Evolutionary conservation across 1,140 invertebrate genomes (phyloP).

Genomic region (Leucophenga varia): DNA sequence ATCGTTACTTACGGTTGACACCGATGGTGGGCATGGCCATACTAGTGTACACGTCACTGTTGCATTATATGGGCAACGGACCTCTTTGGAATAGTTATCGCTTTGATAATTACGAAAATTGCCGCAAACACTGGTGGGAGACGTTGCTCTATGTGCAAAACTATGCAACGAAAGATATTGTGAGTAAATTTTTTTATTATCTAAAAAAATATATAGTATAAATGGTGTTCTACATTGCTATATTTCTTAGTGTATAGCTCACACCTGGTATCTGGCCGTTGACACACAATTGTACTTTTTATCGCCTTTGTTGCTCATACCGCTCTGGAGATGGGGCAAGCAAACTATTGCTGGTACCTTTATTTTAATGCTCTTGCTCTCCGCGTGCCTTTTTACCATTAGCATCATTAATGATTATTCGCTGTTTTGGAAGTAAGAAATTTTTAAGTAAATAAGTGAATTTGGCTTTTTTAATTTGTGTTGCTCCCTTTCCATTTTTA

Average conservation of each 20-base stretch:
- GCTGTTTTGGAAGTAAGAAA: neutral
- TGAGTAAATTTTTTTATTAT: constrained; percentile 4
- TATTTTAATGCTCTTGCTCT: neutral
- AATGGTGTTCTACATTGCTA: constrained; percentile 25
- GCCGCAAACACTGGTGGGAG: neutral
- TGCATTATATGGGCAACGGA: neutral
- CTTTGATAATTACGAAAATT: neutral
- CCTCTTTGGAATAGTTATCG: neutral
- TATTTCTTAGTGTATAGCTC: constrained; percentile 73
- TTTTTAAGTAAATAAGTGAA: constrained; percentile 58
- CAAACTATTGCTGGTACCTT: neutral
- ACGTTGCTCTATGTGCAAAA: constrained; percentile 1
- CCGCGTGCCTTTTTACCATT: neutral
- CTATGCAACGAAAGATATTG: neutral
- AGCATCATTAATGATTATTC: neutral
- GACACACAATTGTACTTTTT: constrained; percentile 80
- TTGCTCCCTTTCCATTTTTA: constrained; percentile 63
- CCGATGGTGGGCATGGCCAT: neutral
- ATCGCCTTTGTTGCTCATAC: constrained; percentile 69
- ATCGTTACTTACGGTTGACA: constrained; percentile 2
- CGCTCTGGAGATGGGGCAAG: constrained; percentile 63
- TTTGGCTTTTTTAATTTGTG: constrained; percentile 58
- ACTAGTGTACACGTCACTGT: neutral
- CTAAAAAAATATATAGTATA: no score
- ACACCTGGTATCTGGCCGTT: constrained; percentile 81